Conservation (phyloP, 2,113 vertebrate species). For the Cygnus buccinator region DNA sequence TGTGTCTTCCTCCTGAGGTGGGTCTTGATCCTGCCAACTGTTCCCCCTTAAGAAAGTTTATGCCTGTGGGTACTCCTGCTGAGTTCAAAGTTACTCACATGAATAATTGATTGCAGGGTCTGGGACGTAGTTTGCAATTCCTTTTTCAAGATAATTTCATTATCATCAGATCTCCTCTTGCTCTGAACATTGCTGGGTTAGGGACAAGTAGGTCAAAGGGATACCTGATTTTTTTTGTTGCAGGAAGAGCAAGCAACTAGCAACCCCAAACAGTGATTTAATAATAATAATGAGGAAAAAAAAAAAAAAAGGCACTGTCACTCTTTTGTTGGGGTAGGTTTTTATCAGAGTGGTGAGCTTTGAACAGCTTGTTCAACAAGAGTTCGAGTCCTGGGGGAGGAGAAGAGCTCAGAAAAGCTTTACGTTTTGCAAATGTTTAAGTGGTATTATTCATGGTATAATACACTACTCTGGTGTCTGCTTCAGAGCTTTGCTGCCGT, state of each 20-base stretch:
- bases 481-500: not conserved
- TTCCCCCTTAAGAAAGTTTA: constrained; percentile 59
- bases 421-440: constrained; percentile 36
- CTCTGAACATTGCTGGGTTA: not conserved
- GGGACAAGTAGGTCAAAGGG: constrained; percentile 39
- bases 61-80: constrained; percentile 63
- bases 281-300: not conserved
- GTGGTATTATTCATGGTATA: constrained; percentile 10
- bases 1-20: constrained; percentile 53
- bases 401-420: constrained; percentile 29
- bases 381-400: constrained; percentile 12
- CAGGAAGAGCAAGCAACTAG: not conserved
- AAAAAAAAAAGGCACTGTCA: not conserved
- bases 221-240: not conserved
- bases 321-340: constrained; percentile 6
- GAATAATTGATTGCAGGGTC: constrained; percentile 67
- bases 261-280: not conserved
- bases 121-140: constrained; percentile 49
- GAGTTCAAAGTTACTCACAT: constrained; percentile 70
- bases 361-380: constrained; percentile 43
- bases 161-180: constrained; percentile 48
- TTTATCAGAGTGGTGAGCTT: constrained; percentile 17
- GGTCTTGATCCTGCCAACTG: constrained; percentile 67
- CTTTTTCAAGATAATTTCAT: constrained; percentile 60
- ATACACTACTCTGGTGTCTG: not conserved